These are phyloP conservation scores for Oconnorella tubifera DNA, from an alignment of 2,888 invertebrate genomes.

Conservation along the genomic window DNA sequence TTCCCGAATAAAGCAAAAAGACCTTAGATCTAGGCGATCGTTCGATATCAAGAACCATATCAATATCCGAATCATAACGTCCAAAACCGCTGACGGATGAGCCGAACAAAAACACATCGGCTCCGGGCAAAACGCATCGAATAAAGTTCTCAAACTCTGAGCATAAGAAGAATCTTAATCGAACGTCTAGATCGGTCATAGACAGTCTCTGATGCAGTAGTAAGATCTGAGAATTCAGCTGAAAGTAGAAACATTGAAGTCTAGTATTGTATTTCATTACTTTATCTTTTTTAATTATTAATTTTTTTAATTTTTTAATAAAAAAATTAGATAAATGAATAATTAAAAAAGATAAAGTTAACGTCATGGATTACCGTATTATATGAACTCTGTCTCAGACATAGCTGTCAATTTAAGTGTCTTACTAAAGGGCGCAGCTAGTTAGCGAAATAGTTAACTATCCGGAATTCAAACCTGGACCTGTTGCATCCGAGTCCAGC, in stretches of 20 bases:
- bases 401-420: no score
- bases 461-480: no score
- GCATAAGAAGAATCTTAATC: slow-evolving; percentile 25
- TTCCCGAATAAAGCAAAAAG: no score
- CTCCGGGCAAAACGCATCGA: slow-evolving; percentile 21
- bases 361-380: no score
- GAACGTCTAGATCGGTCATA: slow-evolving; percentile 21
- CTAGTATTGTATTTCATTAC: no score
- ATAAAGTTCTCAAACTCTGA: slow-evolving; percentile 20
- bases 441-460: no score
- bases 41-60: slow-evolving; percentile 21
- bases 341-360: neutral
- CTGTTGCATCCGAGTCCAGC: no score
- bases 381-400: no score
- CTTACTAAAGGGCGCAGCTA: no score
- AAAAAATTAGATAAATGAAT: no score
- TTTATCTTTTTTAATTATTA: no score
- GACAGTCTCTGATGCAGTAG: slow-evolving; percentile 12
- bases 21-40: neutral
- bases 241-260: neutral
- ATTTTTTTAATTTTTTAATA: no score
- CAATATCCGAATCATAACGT: slow-evolving; percentile 26
- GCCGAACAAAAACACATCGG: slow-evolving; percentile 68
- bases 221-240: slow-evolving; percentile 20
- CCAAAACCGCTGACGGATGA: slow-evolving; percentile 88